Evolutionary conservation across 1,140 invertebrate species (phyloP), one percentile per base, ranked within the genome.

Genomic region (Camponotus floridanus): DNA sequence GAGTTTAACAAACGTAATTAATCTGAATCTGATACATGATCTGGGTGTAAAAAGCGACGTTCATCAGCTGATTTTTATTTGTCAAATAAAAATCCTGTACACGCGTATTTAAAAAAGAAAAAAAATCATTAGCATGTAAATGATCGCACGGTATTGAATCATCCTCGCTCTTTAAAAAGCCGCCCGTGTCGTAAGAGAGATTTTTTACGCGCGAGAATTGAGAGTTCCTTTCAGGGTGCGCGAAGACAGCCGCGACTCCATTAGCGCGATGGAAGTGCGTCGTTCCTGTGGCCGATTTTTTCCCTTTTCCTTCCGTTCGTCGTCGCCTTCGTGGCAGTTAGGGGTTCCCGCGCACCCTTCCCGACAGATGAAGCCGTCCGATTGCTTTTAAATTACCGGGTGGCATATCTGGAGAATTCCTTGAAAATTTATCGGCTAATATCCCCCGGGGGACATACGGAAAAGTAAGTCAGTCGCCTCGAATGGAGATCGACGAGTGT

Each of bases 371-470:
- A 89, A 89, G 81, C 74, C 74, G 65, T 80, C 48, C 85, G 85
- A 89, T 90, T 71, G 78, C 85, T 84, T 83, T 74, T 90, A 74
- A 90, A 89, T 89, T 89, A 87, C 74, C 88, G 85, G 42, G 55
- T 59, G 26, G 42, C 65, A 73, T 64, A 67, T 73, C 57, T 48
- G 57, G 71, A 51, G 70, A 48, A 65, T 62, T 55, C 33, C 39
- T 48, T 62, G 78, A 89, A 83, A 89, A 89, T 89, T 89, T 89
- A 89, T 89, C 88, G 84, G 70, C 65, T 83, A 89, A 89, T 89
- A 86, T 86, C 71, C 84, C 51, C 64, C 18, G 33, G n/a, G 84
- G 76, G 51, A 76, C 48, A 70, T 65, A 31, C 42, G 64, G 13
- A 18, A 21, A 48, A 13, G 67, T 61, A 57, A 80, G 76, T 57